Base-by-base conservation (phyloP, 35 echinoderm and acorn worm species). In the Ophioderma brevispina region DNA sequence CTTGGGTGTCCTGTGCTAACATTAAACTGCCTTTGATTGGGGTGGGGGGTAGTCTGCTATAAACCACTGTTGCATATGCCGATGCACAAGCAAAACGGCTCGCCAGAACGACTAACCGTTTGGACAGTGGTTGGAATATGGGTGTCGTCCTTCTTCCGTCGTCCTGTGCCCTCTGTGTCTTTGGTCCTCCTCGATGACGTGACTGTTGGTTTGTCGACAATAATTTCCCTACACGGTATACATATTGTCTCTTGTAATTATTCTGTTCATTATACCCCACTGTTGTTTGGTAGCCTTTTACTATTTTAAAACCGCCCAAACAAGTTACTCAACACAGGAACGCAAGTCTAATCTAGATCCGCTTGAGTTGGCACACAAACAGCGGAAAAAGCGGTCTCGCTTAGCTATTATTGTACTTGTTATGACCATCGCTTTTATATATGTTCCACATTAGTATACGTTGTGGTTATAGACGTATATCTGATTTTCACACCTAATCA, bases 401-500 rank as follows among this genome's bases (percentile, higher is more conserved):
- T 46, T 84, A 3, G 38, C 81, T 10, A 49, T 84, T 49, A 46
- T 46, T 28, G 41, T 84, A 3, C 21, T 84, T 32, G 32, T 84
- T 4, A 84, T 84, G 39, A 46, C 50, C 1, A 46, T 84, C 19
- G 38, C 55, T n/a, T 84, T 84, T 52, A 42, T 84, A 15, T 30
- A 13, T 49, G 39, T 21, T 84, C 39, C 39, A 84, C 38, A 13
- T 15, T 55, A 0, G 34, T 49, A 1, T 84, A 84, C 81, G 33
- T n/a, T 32, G 31, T 32, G 31, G 32, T 32, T n/a, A n/a, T 49
- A 31, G 25, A 49, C 33, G 0, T 52, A 32, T 49, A 23, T 33
- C 21, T 1, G 1, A 0, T 46, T 15, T 0, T n/a, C n/a, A n/a
- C 5, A 0, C 33, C 36, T 13, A 0, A 0, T 25, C n/a, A n/a